Percentiles rank a stretch among this genome's conserved stretches.
These are phyloP conservation scores for Molanna angustata DNA, from an alignment of 2,888 invertebrate species.

Conservation along the genomic window DNA sequence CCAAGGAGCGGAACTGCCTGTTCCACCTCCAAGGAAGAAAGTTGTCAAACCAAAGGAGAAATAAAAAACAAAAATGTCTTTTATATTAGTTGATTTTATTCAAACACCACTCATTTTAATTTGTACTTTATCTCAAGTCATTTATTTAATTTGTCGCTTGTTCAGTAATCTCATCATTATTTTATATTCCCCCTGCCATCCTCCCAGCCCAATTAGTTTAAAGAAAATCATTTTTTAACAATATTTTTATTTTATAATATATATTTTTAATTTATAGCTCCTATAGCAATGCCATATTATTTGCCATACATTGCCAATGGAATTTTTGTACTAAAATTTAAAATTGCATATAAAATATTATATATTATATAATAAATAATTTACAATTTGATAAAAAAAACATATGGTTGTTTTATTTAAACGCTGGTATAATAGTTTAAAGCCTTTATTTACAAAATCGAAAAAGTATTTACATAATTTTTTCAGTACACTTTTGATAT, in stretches of 20 bases:
- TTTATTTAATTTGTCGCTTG: not conserved
- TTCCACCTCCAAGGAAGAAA: constrained; percentile 56
- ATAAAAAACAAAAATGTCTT: constrained; percentile 21
- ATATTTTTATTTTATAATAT: constrained; percentile 19
- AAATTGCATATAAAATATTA: constrained; percentile 2
- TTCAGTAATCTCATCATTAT: not conserved
- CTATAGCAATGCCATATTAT: constrained; percentile 21
- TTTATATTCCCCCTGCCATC: not conserved
- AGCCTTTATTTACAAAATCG: no score
- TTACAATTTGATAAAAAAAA: no score
- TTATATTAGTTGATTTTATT: constrained; percentile 18
- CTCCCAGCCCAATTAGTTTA: not conserved
- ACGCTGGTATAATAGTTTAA: no score
- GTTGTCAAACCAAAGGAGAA: constrained; percentile 56
- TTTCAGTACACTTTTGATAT: no score
- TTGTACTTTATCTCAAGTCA: constrained; percentile 4
- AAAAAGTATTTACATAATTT: no score
- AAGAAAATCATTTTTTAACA: constrained; percentile 14
- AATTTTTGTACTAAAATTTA: constrained; percentile 30
- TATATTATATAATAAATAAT: no score
- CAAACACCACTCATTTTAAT: constrained; percentile 19
- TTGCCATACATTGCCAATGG: constrained; percentile 29
- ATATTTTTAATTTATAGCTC: constrained; percentile 11
- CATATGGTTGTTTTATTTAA: no score
- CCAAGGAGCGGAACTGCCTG: constrained; percentile 43